Percentiles rank a stretch among this genome's conserved stretches.
Conservation (phyloP, 2,113 vertebrate genomes). For the Catharus bicknelli region DNA sequence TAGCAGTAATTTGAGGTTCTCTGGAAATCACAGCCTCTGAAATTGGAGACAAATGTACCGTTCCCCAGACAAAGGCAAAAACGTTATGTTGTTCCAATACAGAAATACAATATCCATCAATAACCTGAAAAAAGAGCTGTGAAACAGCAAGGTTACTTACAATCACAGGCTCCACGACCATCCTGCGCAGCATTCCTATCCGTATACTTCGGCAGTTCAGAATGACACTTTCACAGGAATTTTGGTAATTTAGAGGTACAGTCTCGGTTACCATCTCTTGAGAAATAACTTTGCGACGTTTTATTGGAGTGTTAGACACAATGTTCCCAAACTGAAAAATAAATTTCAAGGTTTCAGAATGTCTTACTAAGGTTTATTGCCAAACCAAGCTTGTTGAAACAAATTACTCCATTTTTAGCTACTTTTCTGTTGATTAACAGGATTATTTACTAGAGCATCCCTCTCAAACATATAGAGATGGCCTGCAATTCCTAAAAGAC, state of each 20-base stretch:
- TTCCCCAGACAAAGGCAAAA: background rate
- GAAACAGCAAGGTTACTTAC: conserved; percentile 74
- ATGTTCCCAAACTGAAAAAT: conserved; percentile 85
- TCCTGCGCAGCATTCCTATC: conserved; percentile 87
- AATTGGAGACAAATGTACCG: background rate
- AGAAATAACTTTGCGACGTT: conserved; percentile 80
- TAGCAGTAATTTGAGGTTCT: background rate
- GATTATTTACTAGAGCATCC: background rate
- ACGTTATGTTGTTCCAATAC: background rate
- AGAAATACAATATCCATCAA: background rate
- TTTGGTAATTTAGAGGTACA: conserved; percentile 50
- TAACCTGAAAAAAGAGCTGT: background rate
- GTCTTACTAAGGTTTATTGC: background rate
- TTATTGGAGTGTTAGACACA: conserved; percentile 78
- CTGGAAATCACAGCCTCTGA: background rate
- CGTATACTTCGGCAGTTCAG: conserved; percentile 91
- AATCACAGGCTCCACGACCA: conserved; percentile 89
- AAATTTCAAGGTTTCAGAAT: conserved; percentile 43
- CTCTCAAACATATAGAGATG: background rate
- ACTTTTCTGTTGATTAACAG: background rate
- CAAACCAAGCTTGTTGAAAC: background rate
- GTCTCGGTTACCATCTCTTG: conserved; percentile 64
- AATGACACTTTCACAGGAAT: conserved; percentile 83
- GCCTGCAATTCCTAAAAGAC: background rate
- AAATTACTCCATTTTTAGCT: background rate